Base-by-base conservation (phyloP, 2,113 vertebrate species). In the Atlantisia rogersi region DNA sequence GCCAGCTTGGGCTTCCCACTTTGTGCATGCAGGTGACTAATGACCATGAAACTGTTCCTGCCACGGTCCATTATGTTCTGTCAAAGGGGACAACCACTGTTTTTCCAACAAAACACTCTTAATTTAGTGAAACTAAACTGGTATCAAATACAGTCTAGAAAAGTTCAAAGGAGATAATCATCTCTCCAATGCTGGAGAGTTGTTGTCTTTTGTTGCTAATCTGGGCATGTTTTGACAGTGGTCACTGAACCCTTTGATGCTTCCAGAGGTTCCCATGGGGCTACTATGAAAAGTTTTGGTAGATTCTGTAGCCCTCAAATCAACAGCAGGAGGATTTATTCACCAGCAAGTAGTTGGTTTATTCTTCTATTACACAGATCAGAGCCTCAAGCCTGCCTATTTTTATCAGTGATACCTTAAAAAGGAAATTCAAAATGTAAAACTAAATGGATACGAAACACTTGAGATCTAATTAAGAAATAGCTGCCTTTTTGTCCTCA, bases 61-160 rank as follows among this genome's bases (percentile, higher is more conserved):
- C 39, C 74, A 68, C 46, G 77, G 82, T 24, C 94, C 80, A 20
- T 77, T 81, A 50, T 19, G 26, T 31, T 29, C 44, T 20, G 18
- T 74, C 75, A 62, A 77, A 69, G 46, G n/a, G 12, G 63, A 71
- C 42, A 37, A 18, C 17, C 21, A 29, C 0, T 9, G 44, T 14
- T 83, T 83, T 64, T 53, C 40, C 44, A 79, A 50, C 32, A 95
- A 94, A 96, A 68, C 63, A 35, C 32, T 91, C 77, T 84, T 74
- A 62, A 83, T 81, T 86, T 85, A 69, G 48, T 50, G 74, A 93
- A 92, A 83, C 19, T 50, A 67, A 94, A 86, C 60, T 39, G 58
- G 18, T 59, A 53, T 65, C 53, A 58, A 4, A 55, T 77, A 77
- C 37, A 56, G 19, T 42, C 26, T 69, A 60, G 40, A 64, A 76